Conservation (phyloP, 2,888 invertebrate genomes). For the Drosophila demipolita region DNA sequence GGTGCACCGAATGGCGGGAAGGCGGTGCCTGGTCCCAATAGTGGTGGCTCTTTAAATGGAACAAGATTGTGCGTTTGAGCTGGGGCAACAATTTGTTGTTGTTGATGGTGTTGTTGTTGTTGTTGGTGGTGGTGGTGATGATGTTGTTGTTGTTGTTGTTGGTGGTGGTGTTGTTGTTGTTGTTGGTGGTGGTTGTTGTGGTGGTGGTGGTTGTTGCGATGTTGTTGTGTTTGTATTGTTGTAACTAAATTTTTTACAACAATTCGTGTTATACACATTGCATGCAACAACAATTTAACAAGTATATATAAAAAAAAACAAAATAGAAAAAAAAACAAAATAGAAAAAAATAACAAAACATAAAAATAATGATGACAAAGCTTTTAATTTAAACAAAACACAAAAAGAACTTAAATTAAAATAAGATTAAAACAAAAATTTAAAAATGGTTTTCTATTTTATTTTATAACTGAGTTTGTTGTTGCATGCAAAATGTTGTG, state of each 20-base stretch:
- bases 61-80: constrained; percentile 83
- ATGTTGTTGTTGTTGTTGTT: constrained; percentile 49
- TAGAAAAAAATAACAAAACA: constrained; percentile 43
- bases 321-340: constrained; percentile 36
- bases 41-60: constrained; percentile 85
- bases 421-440: constrained; percentile 19
- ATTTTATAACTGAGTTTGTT: constrained; percentile 47
- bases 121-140: constrained; percentile 53
- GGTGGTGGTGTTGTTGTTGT: constrained; percentile 43
- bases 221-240: constrained; percentile 60
- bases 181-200: constrained; percentile 32
- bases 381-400: constrained; percentile 16
- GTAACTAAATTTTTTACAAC: constrained; percentile 46
- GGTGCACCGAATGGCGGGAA: constrained; percentile 85
- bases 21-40: constrained; percentile 85
- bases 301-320: constrained; percentile 26
- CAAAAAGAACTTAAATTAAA: constrained; percentile 21
- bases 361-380: constrained; percentile 37
- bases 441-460: constrained; percentile 12
- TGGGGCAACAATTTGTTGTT: constrained; percentile 74
- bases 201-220: constrained; percentile 54
- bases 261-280: constrained; percentile 52
- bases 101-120: constrained; percentile 65
- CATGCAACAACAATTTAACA: constrained; percentile 72
- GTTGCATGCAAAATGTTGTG: constrained; percentile 62